Evolutionary conservation across 2,113 vertebrate genomes (phyloP).

Genomic region (Marmota monax): DNA sequence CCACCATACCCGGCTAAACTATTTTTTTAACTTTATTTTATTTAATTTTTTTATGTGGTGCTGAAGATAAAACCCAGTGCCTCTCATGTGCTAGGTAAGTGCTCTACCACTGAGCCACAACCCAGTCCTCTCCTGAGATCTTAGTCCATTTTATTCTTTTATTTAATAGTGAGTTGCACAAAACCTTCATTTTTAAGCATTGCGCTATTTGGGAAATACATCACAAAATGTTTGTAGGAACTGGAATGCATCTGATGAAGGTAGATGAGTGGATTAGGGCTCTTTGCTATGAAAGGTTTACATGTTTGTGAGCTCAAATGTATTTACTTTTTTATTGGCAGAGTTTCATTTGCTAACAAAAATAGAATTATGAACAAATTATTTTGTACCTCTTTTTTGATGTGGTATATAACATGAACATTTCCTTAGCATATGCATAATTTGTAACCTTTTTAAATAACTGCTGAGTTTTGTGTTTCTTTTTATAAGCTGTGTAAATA

Average conservation of each 20-base stretch:
- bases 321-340: not conserved
- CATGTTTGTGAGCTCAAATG: not conserved
- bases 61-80: no score
- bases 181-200: not conserved
- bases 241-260: not conserved
- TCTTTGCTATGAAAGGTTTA: not conserved
- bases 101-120: no score
- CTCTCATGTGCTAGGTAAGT: no score
- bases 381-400: not conserved
- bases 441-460: not conserved
- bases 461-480: not conserved
- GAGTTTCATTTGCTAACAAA: not conserved
- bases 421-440: not conserved
- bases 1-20: no score
- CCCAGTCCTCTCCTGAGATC: not conserved
- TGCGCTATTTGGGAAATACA: not conserved
- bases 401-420: not conserved
- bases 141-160: not conserved
- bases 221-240: not conserved
- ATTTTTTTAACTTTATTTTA: no score
- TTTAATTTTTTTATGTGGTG: no score
- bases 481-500: constrained; percentile 13
- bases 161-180: not conserved
- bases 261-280: not conserved
- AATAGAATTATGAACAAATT: constrained; percentile 27